These are phyloP conservation scores for Dendrolimus punctatus DNA, from an alignment of 1,140 invertebrate genomes.

Conservation along the genomic window DNA sequence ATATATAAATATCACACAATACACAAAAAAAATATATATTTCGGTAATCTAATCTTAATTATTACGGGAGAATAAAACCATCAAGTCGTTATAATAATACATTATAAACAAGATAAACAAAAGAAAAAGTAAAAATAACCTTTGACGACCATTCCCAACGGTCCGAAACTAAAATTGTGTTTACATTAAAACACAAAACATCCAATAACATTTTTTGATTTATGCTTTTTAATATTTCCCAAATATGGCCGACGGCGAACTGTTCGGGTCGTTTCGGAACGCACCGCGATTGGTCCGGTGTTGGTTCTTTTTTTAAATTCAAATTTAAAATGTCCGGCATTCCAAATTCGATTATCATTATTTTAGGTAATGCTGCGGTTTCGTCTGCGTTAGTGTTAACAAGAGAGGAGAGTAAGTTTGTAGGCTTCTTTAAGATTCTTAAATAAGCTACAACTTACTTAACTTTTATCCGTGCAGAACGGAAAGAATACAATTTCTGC, in stretches of 20 bases:
- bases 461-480: too few relatives aligned
- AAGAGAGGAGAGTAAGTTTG: too few relatives aligned
- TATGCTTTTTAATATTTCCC: slow-evolving; percentile 57
- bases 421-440: too few relatives aligned
- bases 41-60: background rate
- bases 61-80: slow-evolving; percentile 14
- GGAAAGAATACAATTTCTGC: too few relatives aligned
- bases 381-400: too few relatives aligned
- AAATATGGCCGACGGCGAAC: slow-evolving; percentile 55
- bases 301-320: slow-evolving; percentile 44
- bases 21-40: too few relatives aligned
- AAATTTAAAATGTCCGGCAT: slow-evolving; percentile 15
- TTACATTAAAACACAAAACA: slow-evolving; percentile 42
- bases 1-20: too few relatives aligned
- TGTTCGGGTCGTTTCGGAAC: slow-evolving; percentile 15
- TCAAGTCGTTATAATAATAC: slow-evolving; percentile 21
- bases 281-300: slow-evolving; percentile 32
- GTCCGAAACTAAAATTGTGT: slow-evolving; percentile 31
- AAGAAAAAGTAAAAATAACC: background rate
- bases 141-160: slow-evolving; percentile 21
- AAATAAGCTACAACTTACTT: too few relatives aligned
- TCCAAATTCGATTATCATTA: too few relatives aligned
- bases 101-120: too few relatives aligned
- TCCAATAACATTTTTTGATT: slow-evolving; percentile 62
- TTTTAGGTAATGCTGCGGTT: too few relatives aligned